Percentiles rank a stretch among this genome's conserved stretches.
Evolutionary conservation across 2,888 invertebrate genomes (phyloP).

Genomic region (Thecocarcelia acutangulata): DNA sequence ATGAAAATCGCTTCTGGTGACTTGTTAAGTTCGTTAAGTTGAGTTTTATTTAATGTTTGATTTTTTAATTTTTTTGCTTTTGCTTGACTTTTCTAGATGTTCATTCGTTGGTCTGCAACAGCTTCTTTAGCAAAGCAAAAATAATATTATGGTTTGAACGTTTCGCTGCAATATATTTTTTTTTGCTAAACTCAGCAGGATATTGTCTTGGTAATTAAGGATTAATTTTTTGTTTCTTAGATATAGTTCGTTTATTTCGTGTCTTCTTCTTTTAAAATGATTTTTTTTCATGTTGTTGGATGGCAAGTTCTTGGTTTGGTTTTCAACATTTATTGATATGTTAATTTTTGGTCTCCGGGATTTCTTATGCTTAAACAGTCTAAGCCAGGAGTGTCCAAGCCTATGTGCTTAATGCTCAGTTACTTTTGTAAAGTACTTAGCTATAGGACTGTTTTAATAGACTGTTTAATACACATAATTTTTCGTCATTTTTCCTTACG

Average conservation of each 20-base stretch:
- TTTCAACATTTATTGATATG: slow-evolving; percentile 64
- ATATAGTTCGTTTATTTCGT: slow-evolving; percentile 44
- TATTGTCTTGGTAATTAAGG: slow-evolving; percentile 80
- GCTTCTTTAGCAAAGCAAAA: slow-evolving; percentile 43
- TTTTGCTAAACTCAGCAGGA: slow-evolving; percentile 76
- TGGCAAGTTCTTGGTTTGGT: not conserved
- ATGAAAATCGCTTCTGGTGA: slow-evolving; percentile 69
- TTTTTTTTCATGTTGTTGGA: not conserved
- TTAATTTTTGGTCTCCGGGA: slow-evolving; percentile 57
- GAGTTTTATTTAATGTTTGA: slow-evolving; percentile 42
- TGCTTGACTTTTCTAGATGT: slow-evolving; percentile 3
- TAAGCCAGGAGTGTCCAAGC: not conserved
- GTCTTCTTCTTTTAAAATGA: not conserved
- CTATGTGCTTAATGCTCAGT: no score
- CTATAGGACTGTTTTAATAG: no score
- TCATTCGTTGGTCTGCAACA: slow-evolving; percentile 36
- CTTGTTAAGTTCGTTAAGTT: slow-evolving; percentile 79
- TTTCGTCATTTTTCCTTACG: no score
- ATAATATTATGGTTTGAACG: slow-evolving; percentile 52
- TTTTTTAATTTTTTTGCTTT: slow-evolving; percentile 5
- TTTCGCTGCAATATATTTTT: slow-evolving; percentile 4
- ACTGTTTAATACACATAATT: no score
- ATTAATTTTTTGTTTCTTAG: slow-evolving; percentile 75
- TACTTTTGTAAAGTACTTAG: no score
- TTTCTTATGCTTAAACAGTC: slow-evolving; percentile 11